Evolutionary conservation across 2,888 invertebrate species (phyloP).

Genomic region (Odontothrips loti): DNA sequence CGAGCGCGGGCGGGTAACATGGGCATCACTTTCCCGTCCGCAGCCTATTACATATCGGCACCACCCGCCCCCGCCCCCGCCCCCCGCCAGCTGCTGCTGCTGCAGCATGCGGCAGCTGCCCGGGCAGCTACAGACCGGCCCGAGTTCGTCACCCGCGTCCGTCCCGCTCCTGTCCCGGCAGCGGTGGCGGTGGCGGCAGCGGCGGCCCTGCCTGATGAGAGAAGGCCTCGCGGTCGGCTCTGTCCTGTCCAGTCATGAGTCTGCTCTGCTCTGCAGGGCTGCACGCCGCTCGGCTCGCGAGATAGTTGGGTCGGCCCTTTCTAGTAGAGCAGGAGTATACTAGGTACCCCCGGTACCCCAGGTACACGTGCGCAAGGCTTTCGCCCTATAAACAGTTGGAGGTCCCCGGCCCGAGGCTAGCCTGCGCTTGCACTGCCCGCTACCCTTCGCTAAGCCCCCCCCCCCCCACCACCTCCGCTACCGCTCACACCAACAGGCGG

Average conservation of each 20-base stretch:
- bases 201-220: background rate
- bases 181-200: too few relatives aligned
- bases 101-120: background rate
- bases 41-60: conserved; percentile 22
- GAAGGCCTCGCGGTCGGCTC: too few relatives aligned
- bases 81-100: background rate
- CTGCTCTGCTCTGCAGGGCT: background rate
- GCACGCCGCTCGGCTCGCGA: background rate
- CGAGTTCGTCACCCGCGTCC: background rate
- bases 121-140: background rate
- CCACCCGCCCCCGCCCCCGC: background rate
- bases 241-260: background rate
- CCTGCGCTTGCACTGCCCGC: too few relatives aligned
- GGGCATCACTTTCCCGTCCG: conserved; percentile 12
- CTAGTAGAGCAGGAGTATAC: background rate
- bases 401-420: too few relatives aligned
- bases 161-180: too few relatives aligned
- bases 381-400: background rate
- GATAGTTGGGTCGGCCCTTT: background rate
- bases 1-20: background rate
- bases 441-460: too few relatives aligned
- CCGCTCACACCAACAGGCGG: too few relatives aligned
- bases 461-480: too few relatives aligned
- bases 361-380: background rate
- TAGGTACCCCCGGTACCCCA: too few relatives aligned